These are phyloP conservation scores for Papilio elwesi DNA, from an alignment of 2,888 invertebrate genomes.

Conservation along the genomic window DNA sequence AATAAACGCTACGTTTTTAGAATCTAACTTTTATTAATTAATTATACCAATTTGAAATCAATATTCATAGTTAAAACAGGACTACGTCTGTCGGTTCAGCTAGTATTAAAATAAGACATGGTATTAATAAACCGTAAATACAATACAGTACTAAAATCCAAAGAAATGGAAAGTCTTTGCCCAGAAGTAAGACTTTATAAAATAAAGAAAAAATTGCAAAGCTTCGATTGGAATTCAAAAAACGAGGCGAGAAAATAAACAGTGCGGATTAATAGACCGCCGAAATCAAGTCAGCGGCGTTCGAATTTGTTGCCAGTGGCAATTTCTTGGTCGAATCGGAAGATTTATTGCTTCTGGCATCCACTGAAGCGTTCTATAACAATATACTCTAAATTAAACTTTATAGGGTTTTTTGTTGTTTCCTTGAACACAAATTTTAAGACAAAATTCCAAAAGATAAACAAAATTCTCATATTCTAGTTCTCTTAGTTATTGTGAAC, in stretches of 20 bases:
- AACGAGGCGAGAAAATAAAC: constrained; percentile 10
- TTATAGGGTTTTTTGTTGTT: background rate
- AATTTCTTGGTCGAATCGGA: background rate
- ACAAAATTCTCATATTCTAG: no score
- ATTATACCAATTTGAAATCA: no score
- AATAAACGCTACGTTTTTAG: no score
- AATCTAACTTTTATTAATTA: no score
- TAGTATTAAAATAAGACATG: no score
- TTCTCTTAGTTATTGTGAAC: no score
- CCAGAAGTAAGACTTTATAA: background rate
- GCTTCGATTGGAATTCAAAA: constrained; percentile 11
- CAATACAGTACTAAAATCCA: background rate
- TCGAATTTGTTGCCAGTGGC: constrained; percentile 20
- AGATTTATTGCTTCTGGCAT: constrained; percentile 10
- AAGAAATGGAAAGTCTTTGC: background rate
- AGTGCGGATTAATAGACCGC: constrained; percentile 10
- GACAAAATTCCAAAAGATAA: no score
- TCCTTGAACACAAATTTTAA: no score
- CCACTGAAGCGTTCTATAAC: background rate
- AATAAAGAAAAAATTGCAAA: background rate
- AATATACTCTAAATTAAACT: constrained; percentile 4
- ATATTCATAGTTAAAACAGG: no score
- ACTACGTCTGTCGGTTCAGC: no score
- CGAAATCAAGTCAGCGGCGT: constrained; percentile 11
- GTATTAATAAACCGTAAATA: no score